Evolutionary conservation across 1,140 invertebrate species (phyloP), one percentile per base, ranked within the genome.

Genomic region (Diachasmimorpha longicaudata): DNA sequence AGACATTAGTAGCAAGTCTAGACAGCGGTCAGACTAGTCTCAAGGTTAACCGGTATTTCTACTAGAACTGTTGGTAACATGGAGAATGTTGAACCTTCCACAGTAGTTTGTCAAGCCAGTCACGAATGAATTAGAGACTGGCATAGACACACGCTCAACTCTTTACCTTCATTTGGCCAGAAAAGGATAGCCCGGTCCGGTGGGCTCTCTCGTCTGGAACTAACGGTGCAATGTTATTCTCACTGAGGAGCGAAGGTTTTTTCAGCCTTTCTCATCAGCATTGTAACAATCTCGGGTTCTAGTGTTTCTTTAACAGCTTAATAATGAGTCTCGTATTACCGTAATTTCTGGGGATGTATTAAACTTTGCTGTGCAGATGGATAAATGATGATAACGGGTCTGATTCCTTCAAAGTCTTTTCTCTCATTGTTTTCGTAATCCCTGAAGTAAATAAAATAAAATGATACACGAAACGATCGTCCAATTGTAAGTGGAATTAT

Each of bases 91-190:
- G n/a, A 70, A 39, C 39, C 44, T 31, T 74, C 48, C n/a, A 16
- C 48, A 73, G 31, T 58, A 75, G 74, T 66, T 74, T 79, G 77
- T 75, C 79, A 81, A 72, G 74, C 79, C 77, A 81, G 75, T 76
- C 70, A 80, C 77, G 77, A 79, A 82, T 74, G 82, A 74, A 81
- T 81, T 83, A 85, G 82, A 81, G 58, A 63, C 79, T 81, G 79
- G 79, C 74, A 81, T 81, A 83, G 80, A 48, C 36, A 44, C 25
- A 37, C 11, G 19, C 13, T n/a, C n/a, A n/a, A n/a, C n/a, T 44
- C 55, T 37, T 10, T 13, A 4, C 11, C 21, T 46, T 48, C n/a
- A 25, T 69, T 74, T 52, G 37, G 21, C 44, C 19, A 71, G 36
- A 71, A 71, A 44, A 71, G 67, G 55, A 72, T 55, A 58, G 31